Base-by-base conservation (phyloP, 1,140 invertebrate genomes). In the Planococcus citri region DNA sequence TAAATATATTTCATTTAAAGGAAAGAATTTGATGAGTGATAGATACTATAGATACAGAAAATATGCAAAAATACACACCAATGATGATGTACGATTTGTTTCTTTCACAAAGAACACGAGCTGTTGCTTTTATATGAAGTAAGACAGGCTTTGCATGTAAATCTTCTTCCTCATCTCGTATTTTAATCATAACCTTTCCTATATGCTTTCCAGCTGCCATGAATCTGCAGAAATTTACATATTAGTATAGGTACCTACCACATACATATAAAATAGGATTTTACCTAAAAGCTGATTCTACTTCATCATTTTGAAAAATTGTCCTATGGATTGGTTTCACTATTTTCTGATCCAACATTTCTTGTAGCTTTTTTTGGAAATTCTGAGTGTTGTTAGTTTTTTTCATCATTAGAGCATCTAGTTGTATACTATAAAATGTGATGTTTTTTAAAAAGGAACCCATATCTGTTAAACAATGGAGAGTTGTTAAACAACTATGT, bases 111-210 rank as follows among this genome's bases (percentile, higher is more conserved):
- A 81, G 73, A 51, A 82, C 83, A 61, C 81, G 78, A 41, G 85
- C 82, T 2, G 84, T 73, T 6, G 84, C 84, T 12, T 77, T 75
- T 20, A 84, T 73, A 1, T 72, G 73, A 27, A 74, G 68, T 21
- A 67, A n/a, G 1, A 69, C 60, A 2, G 81, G 80, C 57, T 72
- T 69, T 1, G 68, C 27, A 20, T 41, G 10, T 21, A 68, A 22
- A 1, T 72, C 68, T 38, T 75, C 73, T 75, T 84, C 82, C 73
- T 84, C 82, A 12, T 82, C 78, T 33, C 82, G 77, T 57, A 91
- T 84, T 78, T 90, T 84, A 12, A 92, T 78, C 6, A 92, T 41
- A 57, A 91, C 88, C 83, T 94, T 94, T 71, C 92, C 92, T 70
- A 92, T 89, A 77, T 94, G 92, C 79, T 92, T 92, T 64, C 60